Percentiles rank a stretch among this genome's conserved stretches.
phyloP scores from a whole-genome alignment of 2,888 invertebrate genomes.

The Mayetiola destructor region DNA sequence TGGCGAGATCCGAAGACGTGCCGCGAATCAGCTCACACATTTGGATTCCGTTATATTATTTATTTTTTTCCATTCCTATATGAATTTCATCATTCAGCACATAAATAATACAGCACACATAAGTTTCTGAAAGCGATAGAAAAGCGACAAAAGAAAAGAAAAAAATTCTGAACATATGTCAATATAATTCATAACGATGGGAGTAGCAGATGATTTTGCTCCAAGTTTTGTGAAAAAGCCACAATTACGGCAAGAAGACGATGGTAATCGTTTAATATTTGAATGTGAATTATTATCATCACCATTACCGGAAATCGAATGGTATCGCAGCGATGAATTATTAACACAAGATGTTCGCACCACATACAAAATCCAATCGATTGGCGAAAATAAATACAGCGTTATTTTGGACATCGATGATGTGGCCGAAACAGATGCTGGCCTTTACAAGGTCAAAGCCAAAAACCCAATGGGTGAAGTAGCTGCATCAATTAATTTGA shows the following conservation, averaged over 20 bases:
- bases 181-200: slow-evolving; percentile 24
- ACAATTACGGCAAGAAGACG: slow-evolving; percentile 89
- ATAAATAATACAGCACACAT: too few relatives aligned
- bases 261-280: slow-evolving; percentile 87
- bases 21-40: too few relatives aligned
- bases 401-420: slow-evolving; percentile 89
- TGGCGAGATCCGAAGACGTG: too few relatives aligned
- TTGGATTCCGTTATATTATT: too few relatives aligned
- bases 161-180: slow-evolving; percentile 13
- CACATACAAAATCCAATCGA: slow-evolving; percentile 74
- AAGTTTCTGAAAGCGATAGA: neutral
- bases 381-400: slow-evolving; percentile 71
- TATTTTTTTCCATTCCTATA: too few relatives aligned
- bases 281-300: slow-evolving; percentile 80
- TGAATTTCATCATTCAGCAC: too few relatives aligned
- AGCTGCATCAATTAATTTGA: slow-evolving; percentile 90
- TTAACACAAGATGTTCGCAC: slow-evolving; percentile 73
- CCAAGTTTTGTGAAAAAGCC: slow-evolving; percentile 98
- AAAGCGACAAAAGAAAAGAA: slow-evolving; percentile 1
- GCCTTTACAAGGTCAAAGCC: slow-evolving; percentile 92
- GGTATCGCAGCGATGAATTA: slow-evolving; percentile 80
- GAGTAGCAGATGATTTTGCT: slow-evolving; percentile 71
- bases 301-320: slow-evolving; percentile 81
- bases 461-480: slow-evolving; percentile 96
- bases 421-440: slow-evolving; percentile 89